phyloP scores from a whole-genome alignment of 2,888 invertebrate genomes.

The Diploptera punctata region DNA sequence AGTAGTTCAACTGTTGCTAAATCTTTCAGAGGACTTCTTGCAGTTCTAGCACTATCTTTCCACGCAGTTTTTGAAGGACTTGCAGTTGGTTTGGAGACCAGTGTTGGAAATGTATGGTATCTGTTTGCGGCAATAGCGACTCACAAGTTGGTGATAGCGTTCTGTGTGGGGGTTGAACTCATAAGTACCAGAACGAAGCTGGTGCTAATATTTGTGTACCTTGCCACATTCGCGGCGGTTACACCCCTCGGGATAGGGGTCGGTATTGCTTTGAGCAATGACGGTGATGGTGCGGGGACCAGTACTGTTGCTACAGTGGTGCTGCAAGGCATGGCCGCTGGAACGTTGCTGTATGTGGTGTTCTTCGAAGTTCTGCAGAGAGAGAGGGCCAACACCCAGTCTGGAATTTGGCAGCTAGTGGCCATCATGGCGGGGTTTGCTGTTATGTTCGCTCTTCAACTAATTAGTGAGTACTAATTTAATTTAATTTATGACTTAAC shows the following conservation, averaged over 20 bases:
- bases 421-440: conserved; percentile 64
- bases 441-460: conserved; percentile 62
- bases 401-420: conserved; percentile 62
- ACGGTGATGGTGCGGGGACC: conserved; percentile 53
- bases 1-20: conserved; percentile 34
- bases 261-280: conserved; percentile 58
- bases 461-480: conserved; percentile 40
- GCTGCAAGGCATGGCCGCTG: conserved; percentile 76
- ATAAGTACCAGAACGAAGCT: conserved; percentile 61
- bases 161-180: conserved; percentile 70
- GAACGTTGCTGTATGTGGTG: conserved; percentile 80
- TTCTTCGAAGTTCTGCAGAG: conserved; percentile 83
- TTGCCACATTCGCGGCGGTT: conserved; percentile 68
- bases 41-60: conserved; percentile 82
- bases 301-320: conserved; percentile 56
- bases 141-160: conserved; percentile 70
- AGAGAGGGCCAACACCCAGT: conserved; percentile 65
- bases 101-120: conserved; percentile 67
- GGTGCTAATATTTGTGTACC: conserved; percentile 60
- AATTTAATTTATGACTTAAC: too few relatives aligned
- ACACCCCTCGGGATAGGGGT: conserved; percentile 72
- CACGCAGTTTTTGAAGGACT: conserved; percentile 89
- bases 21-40: conserved; percentile 73
- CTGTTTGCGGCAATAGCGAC: conserved; percentile 69
- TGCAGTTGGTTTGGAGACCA: conserved; percentile 79